These are phyloP conservation scores for Brotula barbata DNA, from an alignment of 2,797 vertebrate species.

Conservation along the genomic window DNA sequence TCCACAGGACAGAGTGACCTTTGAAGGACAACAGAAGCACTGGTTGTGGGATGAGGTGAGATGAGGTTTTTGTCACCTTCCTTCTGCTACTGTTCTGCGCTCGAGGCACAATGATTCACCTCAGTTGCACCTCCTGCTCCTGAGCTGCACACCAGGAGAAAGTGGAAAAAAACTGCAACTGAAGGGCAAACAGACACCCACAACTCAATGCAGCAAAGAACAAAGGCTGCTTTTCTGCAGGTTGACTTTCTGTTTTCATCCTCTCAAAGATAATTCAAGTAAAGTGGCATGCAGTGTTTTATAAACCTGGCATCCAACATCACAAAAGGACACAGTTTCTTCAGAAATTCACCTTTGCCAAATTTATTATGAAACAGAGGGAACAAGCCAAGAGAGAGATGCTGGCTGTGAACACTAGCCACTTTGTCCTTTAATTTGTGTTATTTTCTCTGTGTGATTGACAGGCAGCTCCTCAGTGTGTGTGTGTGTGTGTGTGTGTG, in stretches of 20 bases:
- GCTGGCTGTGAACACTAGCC: too few relatives aligned
- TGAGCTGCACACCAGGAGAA: constrained; percentile 5
- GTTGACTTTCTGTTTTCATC: too few relatives aligned
- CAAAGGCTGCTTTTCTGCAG: too few relatives aligned
- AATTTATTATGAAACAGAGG: not conserved
- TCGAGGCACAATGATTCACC: constrained; percentile 57
- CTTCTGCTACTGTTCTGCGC: constrained; percentile 30
- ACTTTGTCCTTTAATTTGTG: constrained; percentile 56
- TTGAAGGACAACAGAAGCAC: constrained; percentile 56
- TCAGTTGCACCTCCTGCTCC: constrained; percentile 33
- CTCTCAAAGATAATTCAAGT: too few relatives aligned
- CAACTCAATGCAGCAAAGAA: not conserved
- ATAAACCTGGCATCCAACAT: not conserved
- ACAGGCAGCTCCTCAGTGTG: constrained; percentile 40
- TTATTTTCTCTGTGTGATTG: constrained; percentile 41
- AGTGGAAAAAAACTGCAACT: constrained; percentile 20
- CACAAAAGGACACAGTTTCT: not conserved
- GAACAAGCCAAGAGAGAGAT: constrained; percentile 4
- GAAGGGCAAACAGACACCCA: constrained; percentile 17
- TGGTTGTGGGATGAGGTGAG: constrained; percentile 47
- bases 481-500: constrained; percentile 37
- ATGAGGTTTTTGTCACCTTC: constrained; percentile 51
- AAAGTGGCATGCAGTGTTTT: constrained; percentile 11
- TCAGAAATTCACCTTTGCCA: not conserved
- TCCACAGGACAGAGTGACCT: constrained; percentile 40